Evolutionary conservation across 2,797 vertebrate species (phyloP), one percentile per base, ranked within the genome.

Genomic region (Sphenodon punctatus): DNA sequence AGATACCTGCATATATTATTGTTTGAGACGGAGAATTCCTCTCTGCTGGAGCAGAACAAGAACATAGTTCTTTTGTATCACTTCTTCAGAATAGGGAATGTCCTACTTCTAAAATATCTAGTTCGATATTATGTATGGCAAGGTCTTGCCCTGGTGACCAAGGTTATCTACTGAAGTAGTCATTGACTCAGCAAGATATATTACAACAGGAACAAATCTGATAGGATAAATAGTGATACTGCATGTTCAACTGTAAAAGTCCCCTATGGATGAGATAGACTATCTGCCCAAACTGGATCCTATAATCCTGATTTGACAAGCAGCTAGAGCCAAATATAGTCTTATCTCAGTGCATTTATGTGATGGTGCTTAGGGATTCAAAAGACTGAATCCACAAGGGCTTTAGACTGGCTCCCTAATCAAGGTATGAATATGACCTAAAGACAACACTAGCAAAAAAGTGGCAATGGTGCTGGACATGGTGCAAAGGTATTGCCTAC

Each of bases 401-500:
- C 2, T 7, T 69, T 23, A 60, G 74, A 27, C 17, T 73, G 79
- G 9, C 5, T 67, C 13, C 25, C 51, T 51, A 51, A 17, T 15
- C 15, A 27, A 53, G 53, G 49, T 53, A 5, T 69, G 53, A 83
- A 79, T 45, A 56, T 2, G 5, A 43, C 7, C 72, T 41, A 25
- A 83, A 36, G 74, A 73, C 11, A 38, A 16, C 67, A 14, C 79
- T 75, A 11, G 66, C n/a, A 56, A 65, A 53, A 43, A 78, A 75
- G 41, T 59, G 67, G 51, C 49, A 80, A 66, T 15, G 42, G n/a
- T 6, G 30, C 84, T 61, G 7, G 0, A 0, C 48, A n/a, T 49
- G 75, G 16, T 73, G 39, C 16, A 82, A 84, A n/a, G 42, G 25
- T 75, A 90, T 73, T 75, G 25, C 34, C 55, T 72, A 61, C 46